phyloP scores from a whole-genome alignment of 2,113 vertebrate genomes.

The Onychorhynchus coronatus region DNA sequence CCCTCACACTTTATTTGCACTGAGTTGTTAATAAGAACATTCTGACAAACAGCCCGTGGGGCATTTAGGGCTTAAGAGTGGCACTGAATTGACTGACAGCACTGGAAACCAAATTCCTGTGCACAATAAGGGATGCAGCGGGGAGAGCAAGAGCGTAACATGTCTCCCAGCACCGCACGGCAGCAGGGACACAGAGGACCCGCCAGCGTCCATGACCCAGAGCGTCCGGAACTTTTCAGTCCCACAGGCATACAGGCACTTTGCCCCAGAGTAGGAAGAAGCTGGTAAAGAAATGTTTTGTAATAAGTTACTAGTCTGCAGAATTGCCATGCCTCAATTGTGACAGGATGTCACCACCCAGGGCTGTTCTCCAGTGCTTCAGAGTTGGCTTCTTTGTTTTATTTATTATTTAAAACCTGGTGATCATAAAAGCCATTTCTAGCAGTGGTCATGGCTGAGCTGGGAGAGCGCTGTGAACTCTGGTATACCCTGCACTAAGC shows the following conservation, averaged over 20 bases:
- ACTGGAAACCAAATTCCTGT: neutral
- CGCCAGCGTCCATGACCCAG: neutral
- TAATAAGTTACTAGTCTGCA: constrained; percentile 27
- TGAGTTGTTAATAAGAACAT: constrained; percentile 56
- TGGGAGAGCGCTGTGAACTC: neutral
- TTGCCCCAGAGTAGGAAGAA: constrained; percentile 2
- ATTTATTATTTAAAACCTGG: constrained; percentile 57
- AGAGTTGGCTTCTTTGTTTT: constrained; percentile 40
- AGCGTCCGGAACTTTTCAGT: neutral
- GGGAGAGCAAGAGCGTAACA: neutral
- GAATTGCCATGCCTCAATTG: constrained; percentile 50
- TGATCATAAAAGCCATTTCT: constrained; percentile 28
- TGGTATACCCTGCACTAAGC: neutral
- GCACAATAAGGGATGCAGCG: neutral
- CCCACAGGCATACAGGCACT: neutral
- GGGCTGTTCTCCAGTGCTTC: neutral
- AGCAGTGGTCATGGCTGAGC: neutral
- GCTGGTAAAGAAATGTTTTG: constrained; percentile 24
- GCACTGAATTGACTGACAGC: constrained; percentile 25
- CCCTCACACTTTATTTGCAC: constrained; percentile 49
- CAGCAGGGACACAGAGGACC: neutral
- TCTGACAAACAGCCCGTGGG: constrained; percentile 49
- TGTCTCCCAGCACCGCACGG: neutral
- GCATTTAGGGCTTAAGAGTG: neutral
- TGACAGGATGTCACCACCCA: constrained; percentile 51